Evolutionary conservation across 2,888 invertebrate genomes (phyloP).

Genomic region (Pristionchus arcanus): DNA sequence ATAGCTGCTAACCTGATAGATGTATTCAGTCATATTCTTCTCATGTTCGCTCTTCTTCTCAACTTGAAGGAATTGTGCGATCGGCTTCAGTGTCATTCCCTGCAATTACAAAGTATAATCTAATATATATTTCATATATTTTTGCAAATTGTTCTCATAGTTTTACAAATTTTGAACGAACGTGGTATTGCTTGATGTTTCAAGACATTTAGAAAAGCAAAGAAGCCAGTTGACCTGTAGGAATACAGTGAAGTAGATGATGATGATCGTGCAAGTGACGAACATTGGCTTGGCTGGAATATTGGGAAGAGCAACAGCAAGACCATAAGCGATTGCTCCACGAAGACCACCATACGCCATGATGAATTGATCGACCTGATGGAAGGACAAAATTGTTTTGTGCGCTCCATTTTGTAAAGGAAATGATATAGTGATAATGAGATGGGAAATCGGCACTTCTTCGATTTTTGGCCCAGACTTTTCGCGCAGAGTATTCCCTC

Average conservation of each 20-base stretch:
- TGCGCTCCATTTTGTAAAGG: no score
- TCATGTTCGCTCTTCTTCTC: constrained; percentile 92
- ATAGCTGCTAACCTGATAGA: constrained; percentile 80
- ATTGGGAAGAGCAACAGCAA: constrained; percentile 85
- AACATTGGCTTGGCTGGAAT: constrained; percentile 92
- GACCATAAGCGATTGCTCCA: constrained; percentile 96
- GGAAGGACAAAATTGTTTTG: no score
- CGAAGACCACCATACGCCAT: constrained; percentile 96
- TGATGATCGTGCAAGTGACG: constrained; percentile 96
- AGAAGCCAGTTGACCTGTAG: constrained; percentile 85
- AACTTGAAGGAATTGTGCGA: constrained; percentile 95
- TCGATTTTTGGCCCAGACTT: no score
- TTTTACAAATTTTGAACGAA: no score
- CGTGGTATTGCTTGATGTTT: neutral
- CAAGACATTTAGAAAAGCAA: neutral
- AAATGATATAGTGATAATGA: no score
- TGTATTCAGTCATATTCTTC: constrained; percentile 96
- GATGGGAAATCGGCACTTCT: neutral
- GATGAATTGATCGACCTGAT: constrained; percentile 84
- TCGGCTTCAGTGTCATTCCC: constrained; percentile 98
- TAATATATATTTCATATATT: neutral
- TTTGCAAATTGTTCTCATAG: no score
- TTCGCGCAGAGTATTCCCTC: no score
- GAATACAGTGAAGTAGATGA: constrained; percentile 98
- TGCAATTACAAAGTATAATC: constrained; percentile 73